Base-by-base conservation (phyloP, 2,797 vertebrate genomes). In the Lutjanus campechanus region DNA sequence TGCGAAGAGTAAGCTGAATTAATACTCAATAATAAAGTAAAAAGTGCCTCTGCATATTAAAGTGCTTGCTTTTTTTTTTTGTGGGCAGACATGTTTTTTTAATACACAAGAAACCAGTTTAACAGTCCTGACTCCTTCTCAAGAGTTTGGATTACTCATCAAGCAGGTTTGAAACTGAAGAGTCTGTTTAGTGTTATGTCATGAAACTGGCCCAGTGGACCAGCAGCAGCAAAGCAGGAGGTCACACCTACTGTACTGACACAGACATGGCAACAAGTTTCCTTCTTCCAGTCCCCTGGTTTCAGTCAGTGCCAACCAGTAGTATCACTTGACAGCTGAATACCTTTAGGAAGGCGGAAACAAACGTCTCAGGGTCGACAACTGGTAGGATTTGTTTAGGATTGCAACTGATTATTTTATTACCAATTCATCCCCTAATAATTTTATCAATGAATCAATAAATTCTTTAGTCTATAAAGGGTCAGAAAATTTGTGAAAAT, bases 91-190 rank as follows among this genome's bases (percentile, higher is more conserved):
- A 16, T 69, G 29, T 20, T 55, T 59, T 63, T 66, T 64, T 40
- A 29, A 22, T 81, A 29, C 61, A 11, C 76, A 73, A 77, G 56
- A 79, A 92, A 93, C 88, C 82, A 87, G 90, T 93, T 79, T 4
- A 67, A 66, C 86, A 68, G 72, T 75, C 54, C 60, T 41, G 75
- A 78, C 74, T 79, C 43, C 55, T 59, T 66, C 46, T 70, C 20
- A 5, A 17, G 69, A 79, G 76, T 79, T 62, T 69, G 51, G 46
- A 69, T 19, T 56, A 79, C 85, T 90, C 79, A 73, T 87, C 76
- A 11, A 90, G 85, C 91, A 85, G 79, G 93, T 93, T 93, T 89
- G 50, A 73, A 62, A 69, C 66, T 62, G 50, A 49, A 76, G 79
- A 78, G 46, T 73, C 20, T 0, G 3, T 36, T 36, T 49, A n/a